These are phyloP conservation scores for Peribatodes rhomboidaria DNA, from an alignment of 2,888 invertebrate species.

Conservation along the genomic window DNA sequence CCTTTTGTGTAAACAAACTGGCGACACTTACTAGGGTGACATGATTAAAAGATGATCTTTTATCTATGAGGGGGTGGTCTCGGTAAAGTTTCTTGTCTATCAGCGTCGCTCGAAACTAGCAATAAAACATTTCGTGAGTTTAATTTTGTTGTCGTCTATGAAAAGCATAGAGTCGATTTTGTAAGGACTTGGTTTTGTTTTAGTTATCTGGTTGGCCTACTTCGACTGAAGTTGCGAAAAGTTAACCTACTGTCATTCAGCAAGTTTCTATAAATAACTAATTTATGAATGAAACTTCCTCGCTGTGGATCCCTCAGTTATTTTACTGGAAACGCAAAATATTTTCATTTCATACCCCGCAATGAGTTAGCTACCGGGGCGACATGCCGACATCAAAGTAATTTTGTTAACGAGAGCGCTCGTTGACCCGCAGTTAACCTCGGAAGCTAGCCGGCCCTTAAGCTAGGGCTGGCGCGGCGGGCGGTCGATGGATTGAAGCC, in stretches of 20 bases:
- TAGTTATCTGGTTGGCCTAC: neutral
- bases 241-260: neutral
- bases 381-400: constrained; percentile 47
- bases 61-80: neutral
- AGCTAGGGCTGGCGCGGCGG: constrained; percentile 38
- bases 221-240: neutral
- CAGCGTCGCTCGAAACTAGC: neutral
- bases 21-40: constrained; percentile 42
- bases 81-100: neutral
- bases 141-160: neutral
- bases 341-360: constrained; percentile 27
- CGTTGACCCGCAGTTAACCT: constrained; percentile 50
- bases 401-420: constrained; percentile 52
- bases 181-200: neutral
- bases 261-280: neutral
- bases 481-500: neutral
- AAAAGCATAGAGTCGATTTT: neutral
- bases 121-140: neutral
- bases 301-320: neutral
- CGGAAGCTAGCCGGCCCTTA: constrained; percentile 53
- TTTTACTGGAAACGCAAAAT: constrained; percentile 23
- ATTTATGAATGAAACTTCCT: constrained; percentile 24
- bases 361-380: constrained; percentile 25
- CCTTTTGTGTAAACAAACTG: constrained; percentile 37
- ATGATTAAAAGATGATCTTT: constrained; percentile 28